These are phyloP conservation scores for Micromussa lordhowensis DNA, from an alignment of 92 coral and sea anemone genomes.

Conservation along the genomic window DNA sequence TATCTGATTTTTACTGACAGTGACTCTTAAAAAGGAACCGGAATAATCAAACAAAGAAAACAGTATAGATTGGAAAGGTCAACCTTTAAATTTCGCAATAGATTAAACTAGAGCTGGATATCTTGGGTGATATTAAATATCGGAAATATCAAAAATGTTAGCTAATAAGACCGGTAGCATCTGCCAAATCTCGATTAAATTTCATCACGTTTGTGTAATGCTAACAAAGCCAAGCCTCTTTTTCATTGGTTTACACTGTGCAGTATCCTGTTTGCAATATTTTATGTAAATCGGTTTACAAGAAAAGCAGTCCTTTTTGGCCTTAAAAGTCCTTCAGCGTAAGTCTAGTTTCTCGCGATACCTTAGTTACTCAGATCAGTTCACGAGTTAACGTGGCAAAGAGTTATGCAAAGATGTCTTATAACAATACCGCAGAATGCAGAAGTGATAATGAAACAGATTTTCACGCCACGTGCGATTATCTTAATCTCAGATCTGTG, in stretches of 20 bases:
- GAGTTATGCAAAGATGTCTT: background rate
- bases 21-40: background rate
- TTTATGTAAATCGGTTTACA: background rate
- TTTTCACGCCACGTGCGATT: background rate
- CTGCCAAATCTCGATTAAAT: constrained; percentile 7
- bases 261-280: background rate
- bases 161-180: constrained; percentile 6
- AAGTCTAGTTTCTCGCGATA: background rate
- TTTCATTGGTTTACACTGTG: constrained; percentile 12
- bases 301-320: background rate
- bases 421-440: constrained; percentile 7
- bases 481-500: background rate
- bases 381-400: background rate
- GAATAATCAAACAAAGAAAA: background rate
- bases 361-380: background rate
- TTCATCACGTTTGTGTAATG: constrained; percentile 5
- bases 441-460: background rate
- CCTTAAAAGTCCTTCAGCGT: background rate
- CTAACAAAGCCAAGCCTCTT: background rate
- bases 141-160: background rate
- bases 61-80: background rate
- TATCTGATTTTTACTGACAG: too few relatives aligned
- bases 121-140: background rate
- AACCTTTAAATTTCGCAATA: background rate
- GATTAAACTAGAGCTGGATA: background rate